Base-by-base conservation (phyloP, 92 coral and sea anemone genomes). In the Umimayanthus chanpuru region DNA sequence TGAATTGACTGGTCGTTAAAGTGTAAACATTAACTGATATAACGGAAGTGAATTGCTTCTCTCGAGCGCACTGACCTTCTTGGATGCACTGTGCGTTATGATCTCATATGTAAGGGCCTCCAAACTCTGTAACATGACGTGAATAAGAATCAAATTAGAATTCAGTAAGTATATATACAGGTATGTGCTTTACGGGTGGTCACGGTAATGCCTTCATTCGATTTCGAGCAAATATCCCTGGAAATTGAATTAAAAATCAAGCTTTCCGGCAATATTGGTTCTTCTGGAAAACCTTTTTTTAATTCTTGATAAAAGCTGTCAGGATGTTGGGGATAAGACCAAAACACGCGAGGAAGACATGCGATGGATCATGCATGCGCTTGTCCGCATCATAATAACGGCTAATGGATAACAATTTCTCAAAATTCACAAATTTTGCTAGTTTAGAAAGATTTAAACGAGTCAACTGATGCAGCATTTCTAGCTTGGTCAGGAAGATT, bases 101-200 rank as follows among this genome's bases (percentile, higher is more conserved):
- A 91, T 91, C 80, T 97, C 99, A 73, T 97, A 97, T 4, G 96
- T 95, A 55, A 94, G 90, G 28, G 96, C 94, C 89, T 97, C 99
- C 55, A 97, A 86, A 55, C 92, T 94, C 99, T 97, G 74, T 23
- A 90, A 41, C 7, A 90, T 18, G 76, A 15, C 61, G 36, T 20
- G 25, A 41, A 66, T 4, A 47, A 2, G 38, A 65, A 86, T 18
- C 18, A 66, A 6, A 68, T 8, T 10, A 32, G 20, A 44, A 7
- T 21, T 32, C 9, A 75, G 9, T 29, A 39, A 75, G 28, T 18
- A n/a, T 38, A 5, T 30, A 9, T 73, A 9, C 41, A 0, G 36
- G 36, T 32, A 15, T 20, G 10, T 15, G 21, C 23, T 14, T 73
- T 73, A 55, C 3, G 64, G 64, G 64, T 55, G 3, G 11, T 11